Evolutionary conservation across 2,797 vertebrate species (phyloP).

Genomic region (Chiroxiphia lanceolata): DNA sequence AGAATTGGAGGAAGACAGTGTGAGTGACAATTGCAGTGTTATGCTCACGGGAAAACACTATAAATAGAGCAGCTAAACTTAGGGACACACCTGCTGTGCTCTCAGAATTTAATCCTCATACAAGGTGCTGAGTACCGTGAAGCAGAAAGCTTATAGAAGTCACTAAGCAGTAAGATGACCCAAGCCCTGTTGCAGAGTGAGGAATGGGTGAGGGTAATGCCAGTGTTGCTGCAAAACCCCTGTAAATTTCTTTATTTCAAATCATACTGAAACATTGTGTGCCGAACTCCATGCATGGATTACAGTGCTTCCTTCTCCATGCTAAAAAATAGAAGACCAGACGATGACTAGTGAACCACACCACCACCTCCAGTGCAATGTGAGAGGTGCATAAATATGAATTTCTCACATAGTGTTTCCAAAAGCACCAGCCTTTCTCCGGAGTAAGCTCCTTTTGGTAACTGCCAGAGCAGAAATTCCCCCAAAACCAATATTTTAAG

Average conservation of each 20-base stretch:
- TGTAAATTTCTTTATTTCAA: not conserved
- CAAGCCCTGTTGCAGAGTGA: not conserved
- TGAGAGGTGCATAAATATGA: not conserved
- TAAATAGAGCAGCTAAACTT: conserved; percentile 36
- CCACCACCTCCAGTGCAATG: not conserved
- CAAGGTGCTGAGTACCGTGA: not conserved
- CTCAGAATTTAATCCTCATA: not conserved
- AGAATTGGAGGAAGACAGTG: not conserved
- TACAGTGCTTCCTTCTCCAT: not conserved
- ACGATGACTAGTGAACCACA: not conserved
- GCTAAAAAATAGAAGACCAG: not conserved
- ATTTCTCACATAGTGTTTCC: not conserved
- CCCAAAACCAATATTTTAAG: not conserved
- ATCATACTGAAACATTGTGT: not conserved
- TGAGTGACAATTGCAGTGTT: not conserved
- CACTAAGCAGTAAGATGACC: not conserved
- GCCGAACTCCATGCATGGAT: not conserved
- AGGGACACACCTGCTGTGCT: not conserved
- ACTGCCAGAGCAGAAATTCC: not conserved
- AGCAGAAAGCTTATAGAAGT: not conserved
- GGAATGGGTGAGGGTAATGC: not conserved
- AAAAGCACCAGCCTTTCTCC: not conserved
- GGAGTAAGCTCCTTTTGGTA: not conserved
- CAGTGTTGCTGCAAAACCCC: not conserved
- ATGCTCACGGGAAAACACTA: conserved; percentile 11